Evolutionary conservation across 2,113 vertebrate species (phyloP).

Genomic region (Gallinago undulata): DNA sequence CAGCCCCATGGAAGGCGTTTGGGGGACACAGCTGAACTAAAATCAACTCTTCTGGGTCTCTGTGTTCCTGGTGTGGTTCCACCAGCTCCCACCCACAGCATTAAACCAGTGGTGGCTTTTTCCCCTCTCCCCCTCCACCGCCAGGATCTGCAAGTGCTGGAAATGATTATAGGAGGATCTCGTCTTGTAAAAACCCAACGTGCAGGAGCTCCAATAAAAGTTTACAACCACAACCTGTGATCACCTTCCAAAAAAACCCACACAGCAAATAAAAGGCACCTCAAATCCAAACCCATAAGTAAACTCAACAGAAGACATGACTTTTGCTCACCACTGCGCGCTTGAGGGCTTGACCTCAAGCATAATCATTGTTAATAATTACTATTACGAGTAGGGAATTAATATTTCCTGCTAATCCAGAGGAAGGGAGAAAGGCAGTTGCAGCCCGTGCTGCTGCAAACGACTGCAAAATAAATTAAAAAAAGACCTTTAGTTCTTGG

Average conservation of each 20-base stretch:
- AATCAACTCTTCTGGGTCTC: background rate
- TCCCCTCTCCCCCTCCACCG: background rate
- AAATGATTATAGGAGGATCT: background rate
- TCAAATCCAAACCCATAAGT: background rate
- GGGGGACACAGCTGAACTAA: background rate
- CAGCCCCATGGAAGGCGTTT: background rate
- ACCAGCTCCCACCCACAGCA: background rate
- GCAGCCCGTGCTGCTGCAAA: background rate
- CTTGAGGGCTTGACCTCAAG: background rate
- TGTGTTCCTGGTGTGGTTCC: no score
- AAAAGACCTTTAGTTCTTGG: background rate
- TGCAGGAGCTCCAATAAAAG: background rate
- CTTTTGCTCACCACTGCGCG: rapidly evolving
- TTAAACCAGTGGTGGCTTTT: background rate
- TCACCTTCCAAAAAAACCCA: background rate
- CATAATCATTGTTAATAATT: background rate
- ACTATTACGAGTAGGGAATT: background rate
- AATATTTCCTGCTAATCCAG: background rate
- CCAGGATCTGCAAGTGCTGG: background rate
- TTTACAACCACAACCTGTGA: rapidly evolving
- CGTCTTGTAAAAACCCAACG: background rate
- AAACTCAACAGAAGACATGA: background rate
- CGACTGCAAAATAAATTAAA: background rate
- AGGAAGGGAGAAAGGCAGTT: background rate
- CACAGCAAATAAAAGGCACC: background rate